phyloP scores from a whole-genome alignment of 2,888 invertebrate species.

The Platypus cylindrus region DNA sequence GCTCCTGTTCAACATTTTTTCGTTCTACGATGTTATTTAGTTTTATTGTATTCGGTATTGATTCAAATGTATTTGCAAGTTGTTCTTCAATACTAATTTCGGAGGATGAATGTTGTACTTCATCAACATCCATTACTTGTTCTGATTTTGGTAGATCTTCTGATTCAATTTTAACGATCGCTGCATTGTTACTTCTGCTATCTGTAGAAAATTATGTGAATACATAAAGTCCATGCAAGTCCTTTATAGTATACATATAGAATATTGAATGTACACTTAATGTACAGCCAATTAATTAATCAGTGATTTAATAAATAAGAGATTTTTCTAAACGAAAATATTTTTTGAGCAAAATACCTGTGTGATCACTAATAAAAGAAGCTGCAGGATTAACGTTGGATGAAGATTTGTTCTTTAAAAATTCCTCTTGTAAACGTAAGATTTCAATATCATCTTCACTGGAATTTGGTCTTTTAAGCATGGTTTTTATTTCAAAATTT shows the following conservation, averaged over 20 bases:
- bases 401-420: slow-evolving; percentile 42
- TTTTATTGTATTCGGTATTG: slow-evolving; percentile 33
- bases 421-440: slow-evolving; percentile 60
- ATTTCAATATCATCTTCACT: slow-evolving; percentile 64
- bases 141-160: too few species aligned
- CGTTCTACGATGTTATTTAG: slow-evolving; percentile 48
- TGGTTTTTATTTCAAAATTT: slow-evolving; percentile 23
- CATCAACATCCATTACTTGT: slow-evolving; percentile 9
- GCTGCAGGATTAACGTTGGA: slow-evolving; percentile 50
- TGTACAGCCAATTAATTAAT: too few species aligned
- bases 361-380: neutral
- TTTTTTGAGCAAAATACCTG: too few species aligned
- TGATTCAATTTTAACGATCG: too few species aligned
- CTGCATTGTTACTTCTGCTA: slow-evolving; percentile 4
- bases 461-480: slow-evolving; percentile 54
- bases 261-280: too few species aligned
- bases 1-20: slow-evolving; percentile 21
- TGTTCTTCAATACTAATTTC: slow-evolving; percentile 22
- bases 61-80: slow-evolving; percentile 33
- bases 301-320: too few species aligned
- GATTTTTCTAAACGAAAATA: too few species aligned
- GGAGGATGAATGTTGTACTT: slow-evolving; percentile 8
- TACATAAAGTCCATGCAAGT: too few species aligned
- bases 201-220: too few species aligned
- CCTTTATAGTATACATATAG: too few species aligned